Conservation (phyloP, 2,113 vertebrate species). For the Oncorhynchus masou region DNA sequence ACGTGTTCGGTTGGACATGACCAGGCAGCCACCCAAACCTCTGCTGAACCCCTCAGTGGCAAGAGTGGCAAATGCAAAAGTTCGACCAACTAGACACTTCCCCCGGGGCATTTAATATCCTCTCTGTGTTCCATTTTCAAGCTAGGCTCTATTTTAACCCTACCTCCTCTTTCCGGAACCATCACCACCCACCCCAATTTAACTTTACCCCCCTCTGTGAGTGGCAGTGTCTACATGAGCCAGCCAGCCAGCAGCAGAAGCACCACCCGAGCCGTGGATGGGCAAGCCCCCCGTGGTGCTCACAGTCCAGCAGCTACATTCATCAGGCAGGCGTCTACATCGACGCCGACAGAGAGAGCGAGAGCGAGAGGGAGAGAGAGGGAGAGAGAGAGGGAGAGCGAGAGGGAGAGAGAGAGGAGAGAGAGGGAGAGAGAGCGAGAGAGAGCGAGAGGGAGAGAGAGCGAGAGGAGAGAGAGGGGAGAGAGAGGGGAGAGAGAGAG, state of each 20-base stretch:
- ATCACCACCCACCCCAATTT: neutral
- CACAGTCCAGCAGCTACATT: slow-evolving; percentile 71
- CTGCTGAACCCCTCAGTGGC: slow-evolving; percentile 15
- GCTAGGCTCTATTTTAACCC: neutral
- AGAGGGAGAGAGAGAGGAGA: slow-evolving; percentile 20
- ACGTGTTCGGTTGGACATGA: slow-evolving; percentile 34
- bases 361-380: slow-evolving; percentile 27
- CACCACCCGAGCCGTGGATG: slow-evolving; percentile 53
- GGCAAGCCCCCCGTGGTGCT: slow-evolving; percentile 44
- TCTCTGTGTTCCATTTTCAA: slow-evolving; percentile 2
- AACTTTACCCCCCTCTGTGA: neutral
- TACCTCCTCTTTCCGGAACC: neutral
- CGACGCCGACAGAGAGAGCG: neutral
- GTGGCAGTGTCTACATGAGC: too few relatives aligned
- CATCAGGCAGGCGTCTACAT: slow-evolving; percentile 61
- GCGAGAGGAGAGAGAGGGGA: slow-evolving; percentile 15
- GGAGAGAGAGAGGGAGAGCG: slow-evolving; percentile 14
- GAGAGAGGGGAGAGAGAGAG: neutral
- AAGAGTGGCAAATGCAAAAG: slow-evolving; percentile 38
- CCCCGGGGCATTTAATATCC: slow-evolving; percentile 13
- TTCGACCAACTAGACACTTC: slow-evolving; percentile 43
- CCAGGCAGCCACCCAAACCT: slow-evolving; percentile 7
- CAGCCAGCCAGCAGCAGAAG: slow-evolving; percentile 41
- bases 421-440: slow-evolving; percentile 16
- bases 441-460: slow-evolving; percentile 29